phyloP scores from a whole-genome alignment of 2,797 vertebrate genomes.

The Apogon hyalosoma region DNA sequence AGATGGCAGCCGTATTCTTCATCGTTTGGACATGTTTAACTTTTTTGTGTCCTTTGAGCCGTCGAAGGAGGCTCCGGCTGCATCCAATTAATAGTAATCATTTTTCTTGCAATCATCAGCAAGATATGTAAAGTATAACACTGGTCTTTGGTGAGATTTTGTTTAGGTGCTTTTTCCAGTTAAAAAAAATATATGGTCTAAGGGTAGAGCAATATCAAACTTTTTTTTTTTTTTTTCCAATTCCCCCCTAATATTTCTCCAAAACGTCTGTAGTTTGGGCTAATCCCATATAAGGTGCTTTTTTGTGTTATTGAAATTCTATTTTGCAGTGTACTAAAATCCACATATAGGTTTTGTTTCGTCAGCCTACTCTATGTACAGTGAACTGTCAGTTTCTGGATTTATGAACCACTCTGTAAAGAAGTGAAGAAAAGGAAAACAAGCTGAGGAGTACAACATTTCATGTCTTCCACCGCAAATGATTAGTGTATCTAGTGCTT shows the following conservation, averaged over 20 bases:
- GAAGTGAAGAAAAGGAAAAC: neutral
- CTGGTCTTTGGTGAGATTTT: slow-evolving; percentile 1
- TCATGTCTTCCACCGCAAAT: neutral
- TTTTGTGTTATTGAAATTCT: too few relatives aligned
- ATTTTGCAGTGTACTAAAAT: too few relatives aligned
- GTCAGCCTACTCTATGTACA: neutral
- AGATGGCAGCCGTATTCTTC: too few relatives aligned
- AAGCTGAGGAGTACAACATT: neutral
- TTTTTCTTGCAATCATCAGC: slow-evolving; percentile 1
- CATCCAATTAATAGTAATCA: slow-evolving; percentile 3
- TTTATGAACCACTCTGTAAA: neutral
- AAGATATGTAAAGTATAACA: slow-evolving; percentile 7
- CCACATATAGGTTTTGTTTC: neutral
- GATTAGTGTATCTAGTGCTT: slow-evolving; percentile 2
- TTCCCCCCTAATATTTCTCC: too few relatives aligned
- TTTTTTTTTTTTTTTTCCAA: too few relatives aligned
- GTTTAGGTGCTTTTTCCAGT: too few relatives aligned
- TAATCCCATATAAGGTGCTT: too few relatives aligned
- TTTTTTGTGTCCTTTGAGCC: neutral
- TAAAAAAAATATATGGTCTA: too few relatives aligned
- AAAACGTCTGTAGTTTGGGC: too few relatives aligned
- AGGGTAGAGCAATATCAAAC: too few relatives aligned
- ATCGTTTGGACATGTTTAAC: too few relatives aligned
- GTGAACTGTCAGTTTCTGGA: neutral
- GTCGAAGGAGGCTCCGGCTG: neutral